These are phyloP conservation scores for Protonemura montana DNA, from an alignment of 2,888 invertebrate species.

Conservation along the genomic window DNA sequence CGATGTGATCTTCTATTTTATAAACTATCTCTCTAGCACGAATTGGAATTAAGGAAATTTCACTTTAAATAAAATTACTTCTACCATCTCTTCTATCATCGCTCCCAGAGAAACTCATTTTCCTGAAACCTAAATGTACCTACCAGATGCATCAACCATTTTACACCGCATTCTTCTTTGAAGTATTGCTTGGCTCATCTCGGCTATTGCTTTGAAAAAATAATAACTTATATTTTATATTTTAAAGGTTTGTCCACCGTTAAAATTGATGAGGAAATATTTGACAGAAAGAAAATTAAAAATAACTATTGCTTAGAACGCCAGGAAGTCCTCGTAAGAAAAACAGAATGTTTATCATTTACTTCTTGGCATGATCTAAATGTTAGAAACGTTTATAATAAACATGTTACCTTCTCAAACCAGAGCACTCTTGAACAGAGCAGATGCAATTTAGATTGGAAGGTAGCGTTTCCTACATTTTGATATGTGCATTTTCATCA, in stretches of 20 bases:
- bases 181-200: neutral
- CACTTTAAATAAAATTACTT: neutral
- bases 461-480: neutral
- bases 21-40: neutral
- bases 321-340: slow-evolving; percentile 9
- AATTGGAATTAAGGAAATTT: neutral
- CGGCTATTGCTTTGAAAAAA: slow-evolving; percentile 19
- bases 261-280: slow-evolving; percentile 33
- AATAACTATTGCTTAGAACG: slow-evolving; percentile 14
- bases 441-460: neutral
- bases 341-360: neutral
- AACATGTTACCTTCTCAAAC: neutral
- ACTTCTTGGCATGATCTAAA: neutral
- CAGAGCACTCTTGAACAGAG: neutral
- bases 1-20: slow-evolving; percentile 13
- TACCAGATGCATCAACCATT: neutral
- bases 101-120: neutral
- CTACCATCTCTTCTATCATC: neutral
- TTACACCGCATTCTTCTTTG: slow-evolving; percentile 15
- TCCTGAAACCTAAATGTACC: neutral
- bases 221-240: neutral
- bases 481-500: neutral
- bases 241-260: slow-evolving; percentile 24
- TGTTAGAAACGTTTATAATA: neutral
- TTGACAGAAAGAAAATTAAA: slow-evolving; percentile 38